Evolutionary conservation across 2,888 invertebrate species (phyloP).

Genomic region (Pogonocherus hispidulus): DNA sequence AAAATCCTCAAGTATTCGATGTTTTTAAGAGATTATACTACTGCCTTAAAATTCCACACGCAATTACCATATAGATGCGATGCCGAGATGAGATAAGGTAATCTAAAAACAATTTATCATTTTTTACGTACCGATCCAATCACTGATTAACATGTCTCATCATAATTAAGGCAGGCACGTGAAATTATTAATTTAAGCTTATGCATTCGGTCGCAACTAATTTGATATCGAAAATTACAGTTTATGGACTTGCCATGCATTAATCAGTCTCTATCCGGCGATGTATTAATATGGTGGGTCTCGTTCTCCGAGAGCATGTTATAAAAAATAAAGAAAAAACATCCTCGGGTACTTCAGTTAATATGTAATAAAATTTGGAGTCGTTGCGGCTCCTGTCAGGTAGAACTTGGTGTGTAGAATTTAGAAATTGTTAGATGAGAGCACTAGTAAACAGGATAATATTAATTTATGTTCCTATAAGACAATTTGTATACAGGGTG

Average conservation of each 20-base stretch:
- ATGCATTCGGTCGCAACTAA: slow-evolving; percentile 5
- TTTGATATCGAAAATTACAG: slow-evolving; percentile 18
- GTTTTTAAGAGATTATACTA: too few species aligned
- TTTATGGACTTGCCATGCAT: slow-evolving; percentile 13
- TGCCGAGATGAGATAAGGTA: too few species aligned
- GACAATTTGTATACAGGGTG: too few species aligned
- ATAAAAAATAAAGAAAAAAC: slow-evolving; percentile 11
- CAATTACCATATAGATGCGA: too few species aligned
- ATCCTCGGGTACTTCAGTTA: neutral
- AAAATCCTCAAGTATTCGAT: too few species aligned
- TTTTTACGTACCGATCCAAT: neutral
- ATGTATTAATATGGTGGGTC: neutral
- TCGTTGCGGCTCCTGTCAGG: neutral
- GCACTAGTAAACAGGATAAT: too few species aligned
- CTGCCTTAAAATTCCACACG: too few species aligned
- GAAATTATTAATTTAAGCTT: slow-evolving; percentile 19
- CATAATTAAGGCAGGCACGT: neutral
- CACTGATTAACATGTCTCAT: slow-evolving; percentile 17
- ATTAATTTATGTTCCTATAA: too few species aligned
- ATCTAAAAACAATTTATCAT: slow-evolving; percentile 6
- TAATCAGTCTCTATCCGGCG: slow-evolving; percentile 13
- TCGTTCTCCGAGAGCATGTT: neutral
- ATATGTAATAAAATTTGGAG: slow-evolving; percentile 14
- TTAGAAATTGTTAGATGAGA: too few species aligned
- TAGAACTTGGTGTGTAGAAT: too few species aligned